These are phyloP conservation scores for Strigamia transsilvanica DNA, from an alignment of 2,888 invertebrate species.

Conservation along the genomic window DNA sequence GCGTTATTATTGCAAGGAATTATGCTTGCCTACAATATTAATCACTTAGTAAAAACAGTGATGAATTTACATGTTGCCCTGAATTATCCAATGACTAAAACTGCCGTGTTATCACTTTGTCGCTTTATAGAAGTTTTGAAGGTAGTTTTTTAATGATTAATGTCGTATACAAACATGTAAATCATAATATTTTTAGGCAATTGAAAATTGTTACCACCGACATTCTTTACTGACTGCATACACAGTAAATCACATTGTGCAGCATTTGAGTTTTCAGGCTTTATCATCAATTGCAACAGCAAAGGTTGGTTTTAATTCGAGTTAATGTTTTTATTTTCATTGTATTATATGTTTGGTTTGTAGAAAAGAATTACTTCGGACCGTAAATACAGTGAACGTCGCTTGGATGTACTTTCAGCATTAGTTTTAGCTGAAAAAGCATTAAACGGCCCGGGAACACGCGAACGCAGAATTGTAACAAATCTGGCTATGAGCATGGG, in stretches of 20 bases:
- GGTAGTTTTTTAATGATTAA: constrained; percentile 58
- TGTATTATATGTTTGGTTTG: not conserved
- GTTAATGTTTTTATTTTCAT: not conserved
- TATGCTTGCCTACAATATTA: constrained; percentile 74
- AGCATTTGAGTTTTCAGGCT: constrained; percentile 80
- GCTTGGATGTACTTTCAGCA: constrained; percentile 57
- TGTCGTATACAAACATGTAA: no score
- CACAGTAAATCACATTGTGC: constrained; percentile 78
- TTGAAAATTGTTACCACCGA: constrained; percentile 75
- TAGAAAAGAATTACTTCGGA: constrained; percentile 58
- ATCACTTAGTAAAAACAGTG: constrained; percentile 70
- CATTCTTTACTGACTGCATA: constrained; percentile 76
- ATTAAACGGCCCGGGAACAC: constrained; percentile 63
- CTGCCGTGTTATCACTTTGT: constrained; percentile 77
- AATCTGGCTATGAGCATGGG: constrained; percentile 75
- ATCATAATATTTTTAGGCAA: constrained; percentile 65
- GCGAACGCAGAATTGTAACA: constrained; percentile 73
- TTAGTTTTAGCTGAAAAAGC: constrained; percentile 57
- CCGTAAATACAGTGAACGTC: constrained; percentile 58
- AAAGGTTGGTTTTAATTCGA: constrained; percentile 68
- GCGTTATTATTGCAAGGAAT: constrained; percentile 72
- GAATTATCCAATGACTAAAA: constrained; percentile 79
- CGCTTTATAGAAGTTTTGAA: constrained; percentile 83
- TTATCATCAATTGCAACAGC: constrained; percentile 73
- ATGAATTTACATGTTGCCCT: constrained; percentile 76